Base-by-base conservation (phyloP, 2,888 invertebrate species). In the Cheilosia urbana region DNA sequence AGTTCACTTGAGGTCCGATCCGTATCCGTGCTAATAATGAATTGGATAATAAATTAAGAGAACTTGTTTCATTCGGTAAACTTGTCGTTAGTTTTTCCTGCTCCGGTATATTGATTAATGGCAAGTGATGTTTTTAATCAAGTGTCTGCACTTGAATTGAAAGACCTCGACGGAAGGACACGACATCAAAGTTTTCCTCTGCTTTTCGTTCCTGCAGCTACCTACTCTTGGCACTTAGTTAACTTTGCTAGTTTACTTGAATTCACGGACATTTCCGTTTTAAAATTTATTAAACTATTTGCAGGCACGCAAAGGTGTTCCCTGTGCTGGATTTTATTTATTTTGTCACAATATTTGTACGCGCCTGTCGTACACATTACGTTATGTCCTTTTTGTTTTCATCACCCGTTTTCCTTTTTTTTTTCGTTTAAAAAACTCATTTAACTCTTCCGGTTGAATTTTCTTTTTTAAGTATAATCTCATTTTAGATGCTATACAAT, bases 381-480 rank as follows among this genome's bases (percentile, higher is more conserved):
- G 34, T 30, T 53, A 13, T 66, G 55, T 49, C n/a, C 47, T 27
- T 30, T 9, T 47, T 17, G 7, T 53, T 58, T 72, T 21, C 30
- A 5, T 63, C 37, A 37, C 13, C 11, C 13, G 30, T 63, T 63
- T 30, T 17, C 37, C 15, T 65, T 65, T 42, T 55, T 42, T 63
- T 63, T 60, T 60, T 65, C 63, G 49, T 53, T 53, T 62, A 30
- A 17, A 65, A 80, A 84, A 84, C 80, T 80, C 79, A 84, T 84
- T 84, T 84, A 71, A 80, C 75, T 84, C 75, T 75, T 84, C 80
- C 75, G 80, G 75, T 76, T 84, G 84, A 76, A 55, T 65, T 65
- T 60, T 37, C 49, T 30, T 65, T 51, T 34, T 65, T n/a, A 19
- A 19, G 51, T 68, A 55, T 66, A 65, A 84, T 79, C 58, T 71